These are phyloP conservation scores for human DNA, from an alignment of 2,113 vertebrate species.

Conservation along the genomic window DNA sequence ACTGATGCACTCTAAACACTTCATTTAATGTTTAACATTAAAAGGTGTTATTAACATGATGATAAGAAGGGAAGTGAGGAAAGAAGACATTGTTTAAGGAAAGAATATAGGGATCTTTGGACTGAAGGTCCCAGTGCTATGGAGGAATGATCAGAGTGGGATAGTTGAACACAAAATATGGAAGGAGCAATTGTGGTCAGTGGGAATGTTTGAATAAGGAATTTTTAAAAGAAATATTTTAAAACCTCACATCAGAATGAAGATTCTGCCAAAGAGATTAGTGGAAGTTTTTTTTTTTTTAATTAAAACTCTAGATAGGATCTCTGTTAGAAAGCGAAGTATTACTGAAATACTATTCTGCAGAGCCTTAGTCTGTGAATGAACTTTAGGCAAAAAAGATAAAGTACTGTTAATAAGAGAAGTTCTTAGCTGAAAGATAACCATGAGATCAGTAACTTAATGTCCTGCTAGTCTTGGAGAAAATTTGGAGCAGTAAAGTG, in stretches of 20 bases:
- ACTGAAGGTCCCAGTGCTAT: neutral
- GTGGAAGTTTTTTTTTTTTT: neutral
- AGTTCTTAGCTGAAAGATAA: neutral
- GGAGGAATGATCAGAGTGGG: neutral
- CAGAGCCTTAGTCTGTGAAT: neutral
- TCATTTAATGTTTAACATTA: too few species aligned
- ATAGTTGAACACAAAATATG: neutral
- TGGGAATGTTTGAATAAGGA: neutral
- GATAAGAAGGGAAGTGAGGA: neutral
- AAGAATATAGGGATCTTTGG: neutral
- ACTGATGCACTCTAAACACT: too few species aligned
- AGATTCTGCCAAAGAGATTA: constrained; percentile 4
- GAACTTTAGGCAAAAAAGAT: constrained; percentile 30
- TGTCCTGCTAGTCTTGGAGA: neutral
- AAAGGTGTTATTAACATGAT: neutral
- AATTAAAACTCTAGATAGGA: neutral
- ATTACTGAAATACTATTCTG: constrained; percentile 33
- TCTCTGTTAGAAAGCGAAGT: constrained; percentile 31
- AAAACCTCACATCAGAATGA: neutral
- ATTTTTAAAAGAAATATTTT: constrained; percentile 24
- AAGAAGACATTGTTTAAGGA: neutral
- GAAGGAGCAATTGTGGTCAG: neutral
- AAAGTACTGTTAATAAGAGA: constrained; percentile 30
- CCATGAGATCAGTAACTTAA: constrained; percentile 10
- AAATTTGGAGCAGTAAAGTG: neutral